These are phyloP conservation scores for Otolemur garnettii DNA, from an alignment of 2,113 vertebrate species.

Conservation along the genomic window DNA sequence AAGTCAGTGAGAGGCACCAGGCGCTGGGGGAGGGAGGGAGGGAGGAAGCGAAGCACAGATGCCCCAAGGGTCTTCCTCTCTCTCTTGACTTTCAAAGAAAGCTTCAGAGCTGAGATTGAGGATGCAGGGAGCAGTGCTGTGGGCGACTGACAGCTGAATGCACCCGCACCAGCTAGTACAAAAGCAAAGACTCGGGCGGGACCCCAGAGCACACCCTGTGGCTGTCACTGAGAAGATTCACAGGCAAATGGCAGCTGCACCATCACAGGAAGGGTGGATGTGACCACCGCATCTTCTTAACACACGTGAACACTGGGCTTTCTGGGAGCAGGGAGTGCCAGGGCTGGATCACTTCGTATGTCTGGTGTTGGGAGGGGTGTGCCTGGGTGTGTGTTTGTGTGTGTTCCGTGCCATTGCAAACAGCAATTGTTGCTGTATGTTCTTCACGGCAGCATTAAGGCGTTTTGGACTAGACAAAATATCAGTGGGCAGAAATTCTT, in stretches of 20 bases:
- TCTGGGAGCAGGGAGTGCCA: neutral
- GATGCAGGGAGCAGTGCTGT: neutral
- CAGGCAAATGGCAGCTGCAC: neutral
- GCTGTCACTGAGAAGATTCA: neutral
- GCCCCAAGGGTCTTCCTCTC: neutral
- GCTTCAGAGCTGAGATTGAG: neutral
- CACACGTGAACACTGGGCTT: neutral
- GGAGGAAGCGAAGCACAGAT: neutral
- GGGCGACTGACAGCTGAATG: neutral
- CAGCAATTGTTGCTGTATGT: neutral
- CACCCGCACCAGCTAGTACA: too few species aligned
- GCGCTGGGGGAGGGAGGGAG: neutral
- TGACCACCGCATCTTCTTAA: neutral
- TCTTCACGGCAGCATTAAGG: constrained; percentile 57
- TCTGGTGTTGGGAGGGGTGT: neutral
- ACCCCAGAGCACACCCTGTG: neutral
- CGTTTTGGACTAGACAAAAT: constrained; percentile 60
- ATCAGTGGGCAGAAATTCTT: neutral
- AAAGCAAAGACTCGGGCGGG: neutral
- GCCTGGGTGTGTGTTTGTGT: neutral
- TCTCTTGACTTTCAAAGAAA: constrained; percentile 4
- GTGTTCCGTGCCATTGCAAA: neutral
- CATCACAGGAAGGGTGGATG: neutral
- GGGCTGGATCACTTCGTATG: neutral
- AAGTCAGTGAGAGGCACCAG: neutral